Evolutionary conservation across 1,140 invertebrate species (phyloP), one percentile per base, ranked within the genome.

Genomic region (Papilio polytes): DNA sequence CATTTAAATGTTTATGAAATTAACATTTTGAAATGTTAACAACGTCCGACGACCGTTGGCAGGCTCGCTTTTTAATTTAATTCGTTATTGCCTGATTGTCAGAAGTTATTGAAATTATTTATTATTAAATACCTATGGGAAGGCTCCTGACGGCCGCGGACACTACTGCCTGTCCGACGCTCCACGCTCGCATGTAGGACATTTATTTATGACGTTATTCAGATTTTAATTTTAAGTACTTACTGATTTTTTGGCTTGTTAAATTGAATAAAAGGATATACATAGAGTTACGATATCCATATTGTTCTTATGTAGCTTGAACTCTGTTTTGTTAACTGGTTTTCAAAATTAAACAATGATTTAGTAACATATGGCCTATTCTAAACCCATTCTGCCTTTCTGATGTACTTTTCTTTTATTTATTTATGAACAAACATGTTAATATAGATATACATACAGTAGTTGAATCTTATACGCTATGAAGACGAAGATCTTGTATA

Each of bases 21-120:
- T 88, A 89, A 88, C 87, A 85, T 90, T 88, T 88, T 85, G 85
- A 87, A 82, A 83, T 87, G 84, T 85, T 82, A 85, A 83, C 81
- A 85, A 81, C 79, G 59, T 76, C 36, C 81, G 53, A 80, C 80
- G 78, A 78, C 51, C 31, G n/a, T 77, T 36, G 36, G 59, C 41
- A 51, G 83, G 63, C 4, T 13, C 12, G 73, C 74, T 78, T 80
- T 80, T 83, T 78, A 77, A 81, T 72, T 72, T 80, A 83, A 80
- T 51, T 72, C 74, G 20, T 76, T 76, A 51, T 76, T 48, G 74
- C 46, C 46, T 51, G 74, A 76, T 51, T 76, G 74, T 76, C 36
- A 41, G 44, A 76, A 76, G 22, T 76, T 76, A 76, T 76, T 76
- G 74, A 76, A 76, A 76, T 26, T 76, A 76, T 76, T 73, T 44